Evolutionary conservation across 2,113 vertebrate species (phyloP).

Genomic region (Trematomus loennbergii): DNA sequence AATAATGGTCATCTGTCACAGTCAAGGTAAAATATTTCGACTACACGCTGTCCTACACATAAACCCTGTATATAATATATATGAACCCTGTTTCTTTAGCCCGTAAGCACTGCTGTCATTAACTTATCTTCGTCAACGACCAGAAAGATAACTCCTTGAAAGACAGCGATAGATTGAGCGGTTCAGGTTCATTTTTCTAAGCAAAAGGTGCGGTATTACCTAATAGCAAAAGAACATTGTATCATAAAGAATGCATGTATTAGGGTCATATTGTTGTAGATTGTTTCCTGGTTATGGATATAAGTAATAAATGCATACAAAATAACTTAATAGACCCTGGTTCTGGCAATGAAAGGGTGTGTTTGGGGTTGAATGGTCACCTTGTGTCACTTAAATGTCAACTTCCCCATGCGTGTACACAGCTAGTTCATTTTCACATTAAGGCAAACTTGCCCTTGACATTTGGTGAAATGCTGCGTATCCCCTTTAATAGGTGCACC

Average conservation of each 20-base stretch:
- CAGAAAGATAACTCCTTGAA: neutral
- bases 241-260: neutral
- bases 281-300: no score
- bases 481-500: slow-evolving; percentile 53
- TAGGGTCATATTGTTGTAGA: no score
- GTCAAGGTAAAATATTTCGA: slow-evolving; percentile 40
- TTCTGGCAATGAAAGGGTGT: slow-evolving; percentile 7
- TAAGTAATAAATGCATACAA: no score
- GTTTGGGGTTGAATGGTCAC: slow-evolving; percentile 20
- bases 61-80: slow-evolving; percentile 13
- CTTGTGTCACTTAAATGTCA: slow-evolving; percentile 56
- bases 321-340: neutral
- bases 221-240: neutral
- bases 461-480: slow-evolving; percentile 58
- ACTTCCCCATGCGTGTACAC: slow-evolving; percentile 13
- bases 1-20: slow-evolving; percentile 63
- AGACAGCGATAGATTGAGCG: slow-evolving; percentile 30
- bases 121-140: slow-evolving; percentile 24
- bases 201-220: neutral
- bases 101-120: slow-evolving; percentile 20
- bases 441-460: slow-evolving; percentile 70
- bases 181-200: slow-evolving; percentile 17
- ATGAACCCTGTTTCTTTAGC: slow-evolving; percentile 32
- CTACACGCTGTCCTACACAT: slow-evolving; percentile 39
- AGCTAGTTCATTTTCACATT: slow-evolving; percentile 43